Base-by-base conservation (phyloP, 2,797 vertebrate genomes). In the Lepidocolaptes lacrymiger region DNA sequence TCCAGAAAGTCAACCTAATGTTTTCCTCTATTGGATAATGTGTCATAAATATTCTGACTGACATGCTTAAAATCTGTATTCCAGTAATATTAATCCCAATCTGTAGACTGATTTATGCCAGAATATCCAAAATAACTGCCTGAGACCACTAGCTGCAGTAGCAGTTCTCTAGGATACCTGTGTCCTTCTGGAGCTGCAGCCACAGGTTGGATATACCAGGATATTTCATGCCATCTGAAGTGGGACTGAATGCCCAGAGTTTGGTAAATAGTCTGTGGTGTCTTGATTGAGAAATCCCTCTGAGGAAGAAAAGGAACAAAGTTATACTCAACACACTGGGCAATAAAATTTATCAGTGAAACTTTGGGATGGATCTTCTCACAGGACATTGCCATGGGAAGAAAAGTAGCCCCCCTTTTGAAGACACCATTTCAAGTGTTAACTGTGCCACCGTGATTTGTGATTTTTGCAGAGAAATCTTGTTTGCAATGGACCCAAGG, bases 211-310 rank as follows among this genome's bases (percentile, higher is more conserved):
- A 37, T 74, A 26, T 49, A 23, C 48, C 48, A 63, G 9, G 6
- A 11, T 22, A 10, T 64, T 72, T 79, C 37, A 8, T 28, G 4
- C 12, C 16, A 34, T 18, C 30, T 75, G 44, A 75, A 81, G 68
- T 32, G 16, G 3, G 9, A 37, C 18, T 41, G 66, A 72, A 68
- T 8, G 5, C 4, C 9, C 26, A 24, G 8, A 34, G 51, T 72
- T 87, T 56, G 63, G 37, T 16, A 77, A 69, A 80, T 0, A 3
- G 14, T 3, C 55, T 75, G 3, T 3, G 0, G 14, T 71, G 41
- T 21, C 30, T 34, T 71, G 36, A 49, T 10, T 76, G 51, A 73
- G 48, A 75, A 74, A 30, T 0, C 0, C 4, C 15, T 3, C 4
- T 2, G 12, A 62, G 30, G 9, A 69, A 68, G 26, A 64, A 77